Evolutionary conservation across 2,797 vertebrate species (phyloP).

Genomic region (Cirrhinus molitorella): DNA sequence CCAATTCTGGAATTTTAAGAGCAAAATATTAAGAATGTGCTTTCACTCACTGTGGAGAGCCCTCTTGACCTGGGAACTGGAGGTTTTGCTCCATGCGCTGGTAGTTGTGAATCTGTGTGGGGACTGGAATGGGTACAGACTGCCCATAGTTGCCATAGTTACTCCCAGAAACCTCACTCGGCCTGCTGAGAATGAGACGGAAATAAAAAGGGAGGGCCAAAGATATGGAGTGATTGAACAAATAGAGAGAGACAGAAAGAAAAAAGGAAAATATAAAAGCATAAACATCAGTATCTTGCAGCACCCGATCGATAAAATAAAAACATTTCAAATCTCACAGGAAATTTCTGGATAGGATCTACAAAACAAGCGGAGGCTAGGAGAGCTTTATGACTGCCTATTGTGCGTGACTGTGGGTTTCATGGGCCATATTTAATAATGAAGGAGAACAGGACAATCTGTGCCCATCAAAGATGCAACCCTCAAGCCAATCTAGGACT

Average conservation of each 20-base stretch:
- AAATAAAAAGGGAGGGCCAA: not conserved
- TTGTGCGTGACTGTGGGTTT: not conserved
- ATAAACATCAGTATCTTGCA: not conserved
- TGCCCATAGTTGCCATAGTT: constrained; percentile 82
- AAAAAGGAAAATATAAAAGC: not conserved
- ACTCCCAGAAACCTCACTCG: constrained; percentile 82
- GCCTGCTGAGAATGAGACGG: constrained; percentile 74
- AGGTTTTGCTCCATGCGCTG: constrained; percentile 95
- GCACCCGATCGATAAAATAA: not conserved
- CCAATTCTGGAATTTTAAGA: not conserved
- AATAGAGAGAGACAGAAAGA: not conserved
- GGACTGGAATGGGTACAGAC: constrained; percentile 94
- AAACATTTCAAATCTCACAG: not conserved
- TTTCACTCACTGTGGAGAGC: constrained; percentile 83
- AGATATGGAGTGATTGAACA: not conserved
- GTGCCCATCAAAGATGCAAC: constrained; percentile 15
- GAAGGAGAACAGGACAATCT: constrained; percentile 14
- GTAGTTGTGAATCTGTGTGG: constrained; percentile 95
- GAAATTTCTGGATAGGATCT: not conserved
- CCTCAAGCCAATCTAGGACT: not conserved
- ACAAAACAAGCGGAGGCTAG: not conserved
- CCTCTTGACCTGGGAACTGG: constrained; percentile 80
- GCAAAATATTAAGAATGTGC: not conserved
- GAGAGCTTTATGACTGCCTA: not conserved
- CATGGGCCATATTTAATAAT: not conserved